A percentile compares a stretch with the other conserved stretches of the same genome.
Evolutionary conservation across 2,113 vertebrate genomes (phyloP).

Genomic region (Limnothrissa miodon): DNA sequence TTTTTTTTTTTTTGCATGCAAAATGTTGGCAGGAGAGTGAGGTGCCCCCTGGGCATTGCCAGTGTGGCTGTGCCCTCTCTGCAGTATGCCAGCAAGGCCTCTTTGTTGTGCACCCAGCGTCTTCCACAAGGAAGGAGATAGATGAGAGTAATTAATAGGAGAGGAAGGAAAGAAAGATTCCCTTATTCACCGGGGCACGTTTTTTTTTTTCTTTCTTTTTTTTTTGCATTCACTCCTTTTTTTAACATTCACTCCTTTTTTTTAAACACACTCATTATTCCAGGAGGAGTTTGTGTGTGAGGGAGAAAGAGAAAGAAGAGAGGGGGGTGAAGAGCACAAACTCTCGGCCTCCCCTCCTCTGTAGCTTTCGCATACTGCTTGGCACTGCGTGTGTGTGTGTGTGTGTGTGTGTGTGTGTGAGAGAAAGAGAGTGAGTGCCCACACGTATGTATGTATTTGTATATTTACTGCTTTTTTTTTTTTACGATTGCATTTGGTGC

Average conservation of each 20-base stretch:
- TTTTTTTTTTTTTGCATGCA: conserved; percentile 24
- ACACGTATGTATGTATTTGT: background rate
- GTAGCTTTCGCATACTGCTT: background rate
- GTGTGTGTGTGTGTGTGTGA: conserved; percentile 16
- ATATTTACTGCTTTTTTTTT: background rate
- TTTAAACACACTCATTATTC: background rate
- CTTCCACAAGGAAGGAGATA: conserved; percentile 28
- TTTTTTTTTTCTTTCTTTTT: no score
- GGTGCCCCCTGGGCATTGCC: conserved; percentile 38
- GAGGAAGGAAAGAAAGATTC: conserved; percentile 28
- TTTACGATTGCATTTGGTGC: background rate
- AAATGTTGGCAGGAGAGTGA: conserved; percentile 39
- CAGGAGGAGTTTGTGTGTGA: conserved; percentile 14
- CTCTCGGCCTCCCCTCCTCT: background rate
- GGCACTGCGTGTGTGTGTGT: conserved; percentile 4
- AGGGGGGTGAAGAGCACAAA: background rate
- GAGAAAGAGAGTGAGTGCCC: background rate
- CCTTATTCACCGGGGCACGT: conserved; percentile 25
- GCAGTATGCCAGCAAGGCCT: conserved; percentile 30
- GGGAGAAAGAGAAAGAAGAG: background rate
- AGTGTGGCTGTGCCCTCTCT: conserved; percentile 25
- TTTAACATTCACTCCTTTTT: background rate
- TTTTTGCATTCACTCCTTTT: conserved; percentile 1
- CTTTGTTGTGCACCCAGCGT: conserved; percentile 43
- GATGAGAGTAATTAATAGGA: conserved; percentile 33